Percentiles rank a stretch among this genome's conserved stretches.
Evolutionary conservation across 2,113 vertebrate genomes (phyloP).

Genomic region (Diphyllodes magnificus): DNA sequence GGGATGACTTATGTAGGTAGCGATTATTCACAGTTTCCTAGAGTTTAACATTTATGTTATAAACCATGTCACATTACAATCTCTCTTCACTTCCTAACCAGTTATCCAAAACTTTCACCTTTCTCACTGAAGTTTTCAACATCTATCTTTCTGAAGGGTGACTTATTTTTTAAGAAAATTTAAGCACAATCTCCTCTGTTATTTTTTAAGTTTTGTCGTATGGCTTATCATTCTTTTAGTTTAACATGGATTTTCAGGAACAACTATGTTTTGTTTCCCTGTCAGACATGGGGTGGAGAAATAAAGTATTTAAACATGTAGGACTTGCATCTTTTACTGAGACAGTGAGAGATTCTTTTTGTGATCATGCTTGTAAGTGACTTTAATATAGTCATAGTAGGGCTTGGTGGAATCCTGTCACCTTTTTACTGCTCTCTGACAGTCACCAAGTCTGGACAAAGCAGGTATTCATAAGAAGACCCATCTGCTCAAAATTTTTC

Average conservation of each 20-base stretch:
- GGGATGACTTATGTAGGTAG: background rate
- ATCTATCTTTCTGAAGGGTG: background rate
- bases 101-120: background rate
- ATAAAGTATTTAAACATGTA: background rate
- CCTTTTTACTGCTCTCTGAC: background rate
- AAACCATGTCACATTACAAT: background rate
- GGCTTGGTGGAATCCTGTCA: background rate
- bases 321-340: background rate
- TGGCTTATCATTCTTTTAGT: background rate
- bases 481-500: background rate
- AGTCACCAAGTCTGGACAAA: background rate
- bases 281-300: background rate
- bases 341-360: fast-evolving
- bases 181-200: background rate
- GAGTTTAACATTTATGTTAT: background rate
- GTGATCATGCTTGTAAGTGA: background rate
- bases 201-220: background rate
- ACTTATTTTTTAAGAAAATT: background rate
- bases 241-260: background rate
- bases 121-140: background rate
- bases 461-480: background rate
- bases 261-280: background rate
- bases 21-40: background rate
- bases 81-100: background rate
- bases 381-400: fast-evolving